phyloP scores from a whole-genome alignment of 1,140 invertebrate species.

The Pteromalus puparum region DNA sequence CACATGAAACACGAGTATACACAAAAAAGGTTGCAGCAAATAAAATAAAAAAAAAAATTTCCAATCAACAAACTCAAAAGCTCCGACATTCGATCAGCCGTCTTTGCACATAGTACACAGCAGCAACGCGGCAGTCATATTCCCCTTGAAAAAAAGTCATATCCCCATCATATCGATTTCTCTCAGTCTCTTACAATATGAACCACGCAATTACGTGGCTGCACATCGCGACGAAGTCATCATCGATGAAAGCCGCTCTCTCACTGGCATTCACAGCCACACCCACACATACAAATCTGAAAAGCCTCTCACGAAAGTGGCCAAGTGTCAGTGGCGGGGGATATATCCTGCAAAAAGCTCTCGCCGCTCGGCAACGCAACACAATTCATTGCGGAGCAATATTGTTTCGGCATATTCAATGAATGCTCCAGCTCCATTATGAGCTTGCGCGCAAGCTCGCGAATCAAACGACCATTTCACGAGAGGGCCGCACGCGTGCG shows the following conservation, averaged over 20 bases:
- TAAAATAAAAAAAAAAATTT: too few relatives aligned
- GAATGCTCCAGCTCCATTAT: neutral
- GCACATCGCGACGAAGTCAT: too few relatives aligned
- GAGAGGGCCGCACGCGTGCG: neutral
- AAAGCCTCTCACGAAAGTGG: neutral
- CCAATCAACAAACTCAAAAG: too few relatives aligned
- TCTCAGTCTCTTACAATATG: neutral
- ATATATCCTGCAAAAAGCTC: neutral
- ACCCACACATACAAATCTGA: neutral
- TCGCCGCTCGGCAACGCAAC: neutral
- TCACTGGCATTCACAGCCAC: neutral
- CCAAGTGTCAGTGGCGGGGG: neutral
- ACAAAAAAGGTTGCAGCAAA: too few relatives aligned
- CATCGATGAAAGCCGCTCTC: too few relatives aligned
- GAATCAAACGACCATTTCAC: slow-evolving; percentile 41
- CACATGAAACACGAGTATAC: too few relatives aligned
- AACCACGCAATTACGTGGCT: neutral
- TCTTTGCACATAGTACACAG: too few relatives aligned
- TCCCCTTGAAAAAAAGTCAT: neutral
- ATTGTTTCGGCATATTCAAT: slow-evolving; percentile 25
- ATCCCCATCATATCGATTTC: neutral
- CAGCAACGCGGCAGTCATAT: too few relatives aligned
- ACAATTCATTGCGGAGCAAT: slow-evolving; percentile 11
- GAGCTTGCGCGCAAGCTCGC: neutral
- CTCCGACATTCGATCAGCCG: too few relatives aligned